Evolutionary conservation across 2,888 invertebrate genomes (phyloP), one percentile per base, ranked within the genome.

Genomic region (Toxonevra muliebris): DNA sequence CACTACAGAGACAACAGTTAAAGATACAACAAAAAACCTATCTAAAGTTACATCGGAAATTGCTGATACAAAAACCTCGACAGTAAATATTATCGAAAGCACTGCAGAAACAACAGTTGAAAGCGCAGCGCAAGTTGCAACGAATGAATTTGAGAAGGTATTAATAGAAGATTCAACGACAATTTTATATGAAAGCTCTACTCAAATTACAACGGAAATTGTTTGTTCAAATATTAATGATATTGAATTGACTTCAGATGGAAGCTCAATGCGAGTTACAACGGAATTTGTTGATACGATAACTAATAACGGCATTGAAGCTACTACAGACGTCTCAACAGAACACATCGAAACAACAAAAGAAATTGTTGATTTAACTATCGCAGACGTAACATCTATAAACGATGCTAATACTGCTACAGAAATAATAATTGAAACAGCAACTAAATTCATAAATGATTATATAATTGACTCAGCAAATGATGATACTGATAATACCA

Each of bases 1-100:
- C 8, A 53, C 53, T 30, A 10, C 60, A 43, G n/a, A 54, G 13
- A 45, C 19, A 55, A 43, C 41, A n/a, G 54, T 59, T 12, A 54
- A 54, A 30, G 15, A 66, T 1, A 64, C 66, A 43, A 59, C 13
- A 17, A 59, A 20, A 3, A 12, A 0, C 11, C 11, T 10, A 19
- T 40, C 41, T 41, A 48, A 20, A 41, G 41, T 11, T 58, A 53
- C 63, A 48, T 15, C 50, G 4, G 45, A 43, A n/a, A 43, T 30
- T 30, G 30, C 30, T 30, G 30, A 30, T n/a, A n/a, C 13, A 54
- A n/a, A 1, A 52, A 17, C n/a, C 30, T 4, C 30, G 30, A 4
- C 7, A 30, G 30, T 30, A 30, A 7, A 30, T 30, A 30, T 7
- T 30, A 7, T 30, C 7, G 30, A 30, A 30, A 30, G 7, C 30